Evolutionary conservation across 2,797 vertebrate species (phyloP).

Genomic region (Atherinosoma microstoma): DNA sequence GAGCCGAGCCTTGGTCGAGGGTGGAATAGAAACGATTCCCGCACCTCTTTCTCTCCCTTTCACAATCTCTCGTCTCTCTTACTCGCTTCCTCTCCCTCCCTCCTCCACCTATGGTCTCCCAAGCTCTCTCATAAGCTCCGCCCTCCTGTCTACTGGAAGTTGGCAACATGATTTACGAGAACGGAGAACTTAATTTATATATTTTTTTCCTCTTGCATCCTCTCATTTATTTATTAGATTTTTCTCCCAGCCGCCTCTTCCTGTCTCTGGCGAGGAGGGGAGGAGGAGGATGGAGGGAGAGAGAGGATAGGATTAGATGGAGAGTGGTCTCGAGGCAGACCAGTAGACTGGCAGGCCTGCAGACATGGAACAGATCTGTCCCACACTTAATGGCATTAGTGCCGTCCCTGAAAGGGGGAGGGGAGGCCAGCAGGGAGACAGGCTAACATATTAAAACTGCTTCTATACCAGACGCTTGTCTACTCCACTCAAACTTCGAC

Average conservation of each 20-base stretch:
- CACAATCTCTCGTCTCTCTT: constrained; percentile 41
- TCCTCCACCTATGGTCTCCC: constrained; percentile 64
- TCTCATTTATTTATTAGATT: constrained; percentile 91
- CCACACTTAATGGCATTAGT: constrained; percentile 89
- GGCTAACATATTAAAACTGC: constrained; percentile 85
- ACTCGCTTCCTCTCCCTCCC: constrained; percentile 47
- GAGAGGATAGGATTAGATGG: constrained; percentile 87
- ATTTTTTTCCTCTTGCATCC: constrained; percentile 88
- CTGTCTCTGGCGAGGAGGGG: constrained; percentile 85
- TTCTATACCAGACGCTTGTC: constrained; percentile 80
- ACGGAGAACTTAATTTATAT: constrained; percentile 90
- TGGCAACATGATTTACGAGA: constrained; percentile 91
- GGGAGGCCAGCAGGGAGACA: constrained; percentile 79
- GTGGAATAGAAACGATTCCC: constrained; percentile 86
- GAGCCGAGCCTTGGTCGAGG: constrained; percentile 81
- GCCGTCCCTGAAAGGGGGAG: constrained; percentile 84
- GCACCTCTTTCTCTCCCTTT: constrained; percentile 70
- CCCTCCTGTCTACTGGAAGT: constrained; percentile 90
- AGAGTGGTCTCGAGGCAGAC: constrained; percentile 87
- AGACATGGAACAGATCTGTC: constrained; percentile 89
- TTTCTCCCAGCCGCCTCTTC: constrained; percentile 86
- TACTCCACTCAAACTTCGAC: constrained; percentile 76
- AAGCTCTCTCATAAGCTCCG: constrained; percentile 75
- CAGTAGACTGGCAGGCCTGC: constrained; percentile 85
- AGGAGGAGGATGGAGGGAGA: constrained; percentile 77